A percentile compares a stretch with the other conserved stretches of the same genome.
Evolutionary conservation across 30 jellyfish, hydroid and myxozoan species (phyloP).

Genomic region (Calvadosia cruxmelitensis): DNA sequence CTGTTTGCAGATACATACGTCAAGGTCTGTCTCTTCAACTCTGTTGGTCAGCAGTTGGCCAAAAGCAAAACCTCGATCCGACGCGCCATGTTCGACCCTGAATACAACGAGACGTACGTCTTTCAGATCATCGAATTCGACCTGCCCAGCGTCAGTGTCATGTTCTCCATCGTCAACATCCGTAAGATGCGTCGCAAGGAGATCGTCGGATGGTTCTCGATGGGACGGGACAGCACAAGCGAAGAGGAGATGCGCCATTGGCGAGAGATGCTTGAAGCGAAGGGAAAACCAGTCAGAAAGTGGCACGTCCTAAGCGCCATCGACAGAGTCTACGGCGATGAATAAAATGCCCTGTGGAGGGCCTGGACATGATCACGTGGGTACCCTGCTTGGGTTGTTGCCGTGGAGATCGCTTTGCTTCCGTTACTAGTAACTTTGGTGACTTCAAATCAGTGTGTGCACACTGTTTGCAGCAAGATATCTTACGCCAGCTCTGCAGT

Average conservation of each 20-base stretch:
- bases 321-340: constrained; percentile 67
- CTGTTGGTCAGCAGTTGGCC: constrained; percentile 95
- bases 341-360: constrained; percentile 1
- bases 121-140: constrained; percentile 91
- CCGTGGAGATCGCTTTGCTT: neutral
- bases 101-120: constrained; percentile 90
- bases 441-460: no score
- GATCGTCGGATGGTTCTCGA: constrained; percentile 90
- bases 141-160: constrained; percentile 88
- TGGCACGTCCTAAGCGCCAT: constrained; percentile 91
- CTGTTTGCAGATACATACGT: constrained; percentile 94
- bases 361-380: neutral
- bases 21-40: constrained; percentile 87
- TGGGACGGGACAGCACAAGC: constrained; percentile 88
- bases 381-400: neutral
- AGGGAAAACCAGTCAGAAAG: constrained; percentile 81
- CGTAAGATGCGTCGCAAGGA: constrained; percentile 92
- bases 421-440: no score
- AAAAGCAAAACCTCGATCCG: constrained; percentile 96
- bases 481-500: no score
- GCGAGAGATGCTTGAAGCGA: constrained; percentile 93
- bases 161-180: constrained; percentile 77
- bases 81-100: constrained; percentile 95
- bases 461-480: no score
- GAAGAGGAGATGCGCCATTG: constrained; percentile 89